Percentiles rank a stretch among this genome's conserved stretches.
Evolutionary conservation across 2,113 vertebrate species (phyloP).

Genomic region (Otocyon megalotis): DNA sequence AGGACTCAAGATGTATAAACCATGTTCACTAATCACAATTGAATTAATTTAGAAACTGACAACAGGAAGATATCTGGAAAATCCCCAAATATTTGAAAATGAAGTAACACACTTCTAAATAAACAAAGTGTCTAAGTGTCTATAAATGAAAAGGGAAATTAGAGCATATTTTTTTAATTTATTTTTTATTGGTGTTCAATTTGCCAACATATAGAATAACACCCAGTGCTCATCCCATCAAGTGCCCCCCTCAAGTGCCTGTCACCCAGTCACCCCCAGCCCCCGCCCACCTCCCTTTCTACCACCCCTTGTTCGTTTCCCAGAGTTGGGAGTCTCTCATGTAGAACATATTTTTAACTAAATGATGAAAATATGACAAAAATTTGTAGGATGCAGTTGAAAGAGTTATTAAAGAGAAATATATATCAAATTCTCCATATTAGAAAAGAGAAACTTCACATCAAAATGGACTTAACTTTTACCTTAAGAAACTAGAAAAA

Average conservation of each 20-base stretch:
- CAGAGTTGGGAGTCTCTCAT: too few relatives aligned
- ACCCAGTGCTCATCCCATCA: too few relatives aligned
- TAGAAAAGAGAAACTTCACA: neutral
- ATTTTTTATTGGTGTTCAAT: too few relatives aligned
- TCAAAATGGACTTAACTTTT: neutral
- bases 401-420: neutral
- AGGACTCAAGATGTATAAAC: neutral
- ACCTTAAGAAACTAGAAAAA: conserved; percentile 18
- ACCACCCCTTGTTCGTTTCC: too few relatives aligned
- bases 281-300: too few relatives aligned
- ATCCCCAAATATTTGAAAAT: conserved; percentile 20
- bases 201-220: too few relatives aligned
- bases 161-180: neutral
- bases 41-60: neutral
- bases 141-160: neutral
- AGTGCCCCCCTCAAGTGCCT: too few relatives aligned
- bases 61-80: neutral
- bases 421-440: neutral
- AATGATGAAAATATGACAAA: neutral
- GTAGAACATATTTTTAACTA: neutral
- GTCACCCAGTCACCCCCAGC: too few relatives aligned
- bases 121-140: neutral
- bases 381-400: neutral
- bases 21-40: neutral
- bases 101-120: neutral